Evolutionary conservation across 2,888 invertebrate genomes (phyloP).

Genomic region (Cistogaster globosa): DNA sequence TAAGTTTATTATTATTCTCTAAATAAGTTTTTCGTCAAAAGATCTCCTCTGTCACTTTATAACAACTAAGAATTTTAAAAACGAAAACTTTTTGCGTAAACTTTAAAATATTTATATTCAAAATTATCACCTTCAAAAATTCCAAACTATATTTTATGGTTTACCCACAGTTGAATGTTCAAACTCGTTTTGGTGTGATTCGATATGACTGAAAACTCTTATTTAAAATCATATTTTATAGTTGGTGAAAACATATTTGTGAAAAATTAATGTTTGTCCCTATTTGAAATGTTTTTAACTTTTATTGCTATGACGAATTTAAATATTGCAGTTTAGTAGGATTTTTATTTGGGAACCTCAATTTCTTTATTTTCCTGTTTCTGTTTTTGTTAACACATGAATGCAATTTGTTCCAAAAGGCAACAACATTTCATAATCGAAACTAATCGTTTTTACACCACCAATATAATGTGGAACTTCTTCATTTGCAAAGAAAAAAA

Average conservation of each 20-base stretch:
- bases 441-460: conserved; percentile 77
- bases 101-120: too few relatives aligned
- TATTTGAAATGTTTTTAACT: conserved; percentile 58
- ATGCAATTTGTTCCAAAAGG: conserved; percentile 81
- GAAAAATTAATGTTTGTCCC: conserved; percentile 47
- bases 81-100: not conserved
- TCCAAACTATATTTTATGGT: too few relatives aligned
- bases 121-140: too few relatives aligned
- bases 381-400: conserved; percentile 31
- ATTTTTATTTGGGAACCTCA: not conserved
- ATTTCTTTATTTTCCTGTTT: conserved; percentile 1
- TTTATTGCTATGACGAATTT: conserved; percentile 73
- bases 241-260: conserved; percentile 43
- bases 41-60: too few relatives aligned
- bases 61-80: too few relatives aligned
- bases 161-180: too few relatives aligned
- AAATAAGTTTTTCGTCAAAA: too few relatives aligned
- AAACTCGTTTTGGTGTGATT: too few relatives aligned
- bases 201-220: not conserved
- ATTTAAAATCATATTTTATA: conserved; percentile 68
- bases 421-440: conserved; percentile 80
- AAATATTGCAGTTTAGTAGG: conserved; percentile 31
- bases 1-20: too few relatives aligned
- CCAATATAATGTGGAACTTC: conserved; percentile 72
- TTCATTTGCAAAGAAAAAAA: conserved; percentile 51